A percentile compares a stretch with the other conserved stretches of the same genome.
These are phyloP conservation scores for Circus cinereus DNA, from an alignment of 2,797 vertebrate species.

Conservation along the genomic window DNA sequence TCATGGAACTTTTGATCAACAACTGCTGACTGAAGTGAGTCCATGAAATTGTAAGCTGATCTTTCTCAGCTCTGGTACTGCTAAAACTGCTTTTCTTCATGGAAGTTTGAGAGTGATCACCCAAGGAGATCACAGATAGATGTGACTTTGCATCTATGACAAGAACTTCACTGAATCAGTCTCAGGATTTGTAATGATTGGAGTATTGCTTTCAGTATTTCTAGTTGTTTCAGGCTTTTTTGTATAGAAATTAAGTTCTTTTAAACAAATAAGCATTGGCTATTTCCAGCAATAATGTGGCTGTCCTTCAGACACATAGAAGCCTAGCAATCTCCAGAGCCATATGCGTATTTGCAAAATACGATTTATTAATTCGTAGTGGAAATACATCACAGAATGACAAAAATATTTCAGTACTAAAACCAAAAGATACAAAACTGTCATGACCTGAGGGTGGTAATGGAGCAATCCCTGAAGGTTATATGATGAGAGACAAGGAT, in stretches of 20 bases:
- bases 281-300: not conserved
- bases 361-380: not conserved
- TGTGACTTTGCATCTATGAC: not conserved
- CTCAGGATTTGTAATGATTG: not conserved
- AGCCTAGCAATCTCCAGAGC: not conserved
- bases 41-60: not conserved
- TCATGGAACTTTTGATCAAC: not conserved
- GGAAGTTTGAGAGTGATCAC: not conserved
- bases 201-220: not conserved
- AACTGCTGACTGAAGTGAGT: not conserved
- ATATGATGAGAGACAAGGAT: not conserved
- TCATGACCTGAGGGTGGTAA: not conserved
- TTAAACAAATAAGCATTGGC: not conserved
- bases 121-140: not conserved
- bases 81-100: not conserved
- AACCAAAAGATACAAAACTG: not conserved
- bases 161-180: not conserved
- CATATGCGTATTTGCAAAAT: not conserved
- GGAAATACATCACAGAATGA: not conserved
- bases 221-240: not conserved
- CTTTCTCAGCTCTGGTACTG: not conserved
- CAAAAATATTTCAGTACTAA: not conserved
- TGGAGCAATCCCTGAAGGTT: not conserved
- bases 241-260: not conserved
- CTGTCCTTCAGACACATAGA: not conserved